Conservation (phyloP, 2,888 invertebrate genomes). For the Desoria tigrina region DNA sequence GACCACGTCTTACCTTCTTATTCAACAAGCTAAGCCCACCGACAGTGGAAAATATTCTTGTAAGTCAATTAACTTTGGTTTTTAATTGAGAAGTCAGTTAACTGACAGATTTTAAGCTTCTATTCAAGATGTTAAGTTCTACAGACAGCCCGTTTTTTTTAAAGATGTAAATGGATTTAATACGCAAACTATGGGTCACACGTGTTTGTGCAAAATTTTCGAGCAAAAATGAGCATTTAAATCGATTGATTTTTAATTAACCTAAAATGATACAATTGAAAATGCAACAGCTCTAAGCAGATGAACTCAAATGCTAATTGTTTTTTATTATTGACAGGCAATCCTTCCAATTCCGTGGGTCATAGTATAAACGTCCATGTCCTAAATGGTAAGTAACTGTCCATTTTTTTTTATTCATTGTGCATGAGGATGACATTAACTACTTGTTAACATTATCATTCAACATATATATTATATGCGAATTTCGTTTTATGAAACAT, state of each 20-base stretch:
- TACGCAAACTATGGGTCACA: conserved; percentile 55
- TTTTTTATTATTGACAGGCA: too few relatives aligned
- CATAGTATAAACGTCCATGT: conserved; percentile 91
- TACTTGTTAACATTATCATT: too few relatives aligned
- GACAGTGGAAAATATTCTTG: conserved; percentile 91
- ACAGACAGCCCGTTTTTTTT: not conserved
- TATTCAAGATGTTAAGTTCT: not conserved
- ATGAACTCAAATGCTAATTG: too few relatives aligned
- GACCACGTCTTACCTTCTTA: conserved; percentile 83
- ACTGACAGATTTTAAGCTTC: not conserved
- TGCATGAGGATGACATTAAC: too few relatives aligned
- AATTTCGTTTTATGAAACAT: too few relatives aligned
- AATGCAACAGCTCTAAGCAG: too few relatives aligned
- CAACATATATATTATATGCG: too few relatives aligned
- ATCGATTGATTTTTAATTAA: too few relatives aligned
- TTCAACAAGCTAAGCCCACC: conserved; percentile 80
- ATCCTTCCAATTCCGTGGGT: conserved; percentile 88
- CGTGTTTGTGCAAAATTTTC: too few relatives aligned
- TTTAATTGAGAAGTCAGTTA: not conserved
- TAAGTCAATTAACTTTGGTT: conserved; percentile 51
- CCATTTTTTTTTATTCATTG: conserved; percentile 7
- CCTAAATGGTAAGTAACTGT: conserved; percentile 71
- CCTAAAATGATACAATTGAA: too few relatives aligned
- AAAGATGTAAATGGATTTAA: not conserved
- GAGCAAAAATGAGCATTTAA: too few relatives aligned